These are phyloP conservation scores for Steinernema feltiae DNA, from an alignment of 1,140 invertebrate genomes.

Conservation along the genomic window DNA sequence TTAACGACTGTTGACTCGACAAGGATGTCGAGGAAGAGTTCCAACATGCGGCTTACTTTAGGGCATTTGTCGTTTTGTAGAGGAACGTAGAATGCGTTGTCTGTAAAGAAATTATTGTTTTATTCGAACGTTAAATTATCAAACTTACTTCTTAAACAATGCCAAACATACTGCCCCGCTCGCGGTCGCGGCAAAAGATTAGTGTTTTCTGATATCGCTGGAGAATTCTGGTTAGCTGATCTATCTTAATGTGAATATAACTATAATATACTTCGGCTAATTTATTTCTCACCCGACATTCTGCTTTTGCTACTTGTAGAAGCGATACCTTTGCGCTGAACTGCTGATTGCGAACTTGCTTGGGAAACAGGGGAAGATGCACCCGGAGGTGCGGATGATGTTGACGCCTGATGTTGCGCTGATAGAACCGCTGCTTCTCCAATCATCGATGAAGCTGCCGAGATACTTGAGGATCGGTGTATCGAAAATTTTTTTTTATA, in stretches of 20 bases:
- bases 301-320: background rate
- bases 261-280: background rate
- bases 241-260: background rate
- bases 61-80: background rate
- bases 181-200: background rate
- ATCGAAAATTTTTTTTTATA: background rate
- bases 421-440: background rate
- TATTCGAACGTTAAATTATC: background rate
- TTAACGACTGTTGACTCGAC: conserved; percentile 12
- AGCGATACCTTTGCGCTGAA: background rate
- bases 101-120: background rate
- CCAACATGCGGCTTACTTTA: background rate
- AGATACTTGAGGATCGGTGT: background rate
- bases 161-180: background rate
- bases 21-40: background rate
- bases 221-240: background rate
- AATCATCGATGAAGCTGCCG: conserved; percentile 3
- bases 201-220: background rate
- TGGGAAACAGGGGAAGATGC: background rate
- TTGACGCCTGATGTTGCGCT: background rate
- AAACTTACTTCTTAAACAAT: background rate
- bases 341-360: background rate
- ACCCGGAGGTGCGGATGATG: background rate
- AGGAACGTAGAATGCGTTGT: background rate
- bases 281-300: background rate